phyloP scores from a whole-genome alignment of 2,113 vertebrate genomes.

The Pseudolaguvia tuberculata region DNA sequence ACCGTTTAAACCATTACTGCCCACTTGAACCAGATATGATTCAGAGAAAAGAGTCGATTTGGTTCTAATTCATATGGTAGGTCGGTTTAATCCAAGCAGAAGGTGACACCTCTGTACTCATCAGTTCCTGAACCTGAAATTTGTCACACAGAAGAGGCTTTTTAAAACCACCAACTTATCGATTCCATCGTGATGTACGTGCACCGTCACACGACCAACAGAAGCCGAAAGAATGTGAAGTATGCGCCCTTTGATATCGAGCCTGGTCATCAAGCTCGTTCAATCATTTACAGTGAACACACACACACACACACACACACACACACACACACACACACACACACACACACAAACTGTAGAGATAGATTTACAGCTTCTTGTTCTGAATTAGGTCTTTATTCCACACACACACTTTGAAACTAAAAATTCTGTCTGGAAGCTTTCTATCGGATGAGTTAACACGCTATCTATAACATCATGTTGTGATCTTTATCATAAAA shows the following conservation, averaged over 20 bases:
- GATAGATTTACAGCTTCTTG: neutral
- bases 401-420: no score
- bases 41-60: no score
- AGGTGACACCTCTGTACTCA: neutral
- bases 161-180: neutral
- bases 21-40: no score
- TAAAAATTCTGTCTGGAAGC: neutral
- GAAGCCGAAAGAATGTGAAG: slow-evolving; percentile 36
- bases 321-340: neutral
- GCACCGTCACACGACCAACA: neutral
- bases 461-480: neutral
- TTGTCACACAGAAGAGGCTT: neutral
- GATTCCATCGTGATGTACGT: neutral
- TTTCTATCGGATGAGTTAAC: neutral
- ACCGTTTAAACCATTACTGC: neutral
- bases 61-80: neutral
- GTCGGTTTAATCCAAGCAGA: neutral
- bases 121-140: neutral
- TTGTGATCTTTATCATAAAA: neutral
- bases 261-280: slow-evolving; percentile 36
- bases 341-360: no score
- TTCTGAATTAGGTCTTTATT: neutral
- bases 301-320: slow-evolving; percentile 28
- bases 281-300: slow-evolving; percentile 62
- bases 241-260: slow-evolving; percentile 42